Conservation (phyloP, 2,113 vertebrate species). For the Stictonetta naevosa region DNA sequence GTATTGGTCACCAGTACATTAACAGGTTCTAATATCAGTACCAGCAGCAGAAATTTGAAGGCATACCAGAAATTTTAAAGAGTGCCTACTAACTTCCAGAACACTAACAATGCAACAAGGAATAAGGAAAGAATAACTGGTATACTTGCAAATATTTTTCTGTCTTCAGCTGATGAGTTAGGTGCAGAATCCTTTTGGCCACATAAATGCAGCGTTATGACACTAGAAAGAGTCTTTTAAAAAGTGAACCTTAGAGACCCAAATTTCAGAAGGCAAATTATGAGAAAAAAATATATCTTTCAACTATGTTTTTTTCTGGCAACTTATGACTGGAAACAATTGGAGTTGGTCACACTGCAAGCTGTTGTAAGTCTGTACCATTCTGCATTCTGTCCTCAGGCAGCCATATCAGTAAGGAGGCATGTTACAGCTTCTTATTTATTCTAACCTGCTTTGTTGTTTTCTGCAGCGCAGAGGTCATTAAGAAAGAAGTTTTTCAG, state of each 20-base stretch:
- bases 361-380: neutral
- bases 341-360: neutral
- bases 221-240: neutral
- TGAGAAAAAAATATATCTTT: neutral
- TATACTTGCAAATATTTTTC: neutral
- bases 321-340: neutral
- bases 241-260: neutral
- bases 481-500: neutral
- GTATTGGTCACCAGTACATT: neutral
- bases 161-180: neutral
- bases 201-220: neutral
- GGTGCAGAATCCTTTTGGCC: neutral
- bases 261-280: neutral
- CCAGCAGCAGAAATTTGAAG: neutral
- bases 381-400: constrained; percentile 17
- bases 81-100: neutral
- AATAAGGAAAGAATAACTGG: neutral
- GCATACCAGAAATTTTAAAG: neutral
- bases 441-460: constrained; percentile 42
- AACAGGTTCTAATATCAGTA: neutral
- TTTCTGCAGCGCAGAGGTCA: neutral
- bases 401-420: neutral
- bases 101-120: neutral
- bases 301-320: neutral
- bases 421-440: neutral